Conservation (phyloP, 2,797 vertebrate genomes). For the Danio aesculapii region DNA sequence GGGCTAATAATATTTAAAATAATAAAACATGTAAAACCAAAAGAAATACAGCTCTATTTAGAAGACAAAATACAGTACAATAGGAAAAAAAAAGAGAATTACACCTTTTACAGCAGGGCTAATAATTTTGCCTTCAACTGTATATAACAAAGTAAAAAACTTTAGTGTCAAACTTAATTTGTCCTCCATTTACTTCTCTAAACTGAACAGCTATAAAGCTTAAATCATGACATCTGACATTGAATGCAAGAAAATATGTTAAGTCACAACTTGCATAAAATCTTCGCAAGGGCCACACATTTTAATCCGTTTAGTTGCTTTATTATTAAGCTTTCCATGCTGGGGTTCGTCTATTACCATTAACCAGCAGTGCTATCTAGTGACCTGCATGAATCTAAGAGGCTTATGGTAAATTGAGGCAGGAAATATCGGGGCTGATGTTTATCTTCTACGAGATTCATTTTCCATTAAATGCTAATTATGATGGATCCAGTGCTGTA, state of each 20-base stretch:
- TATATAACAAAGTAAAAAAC: too few relatives aligned
- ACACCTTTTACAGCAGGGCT: too few relatives aligned
- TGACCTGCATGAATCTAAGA: constrained; percentile 46
- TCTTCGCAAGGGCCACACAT: background rate
- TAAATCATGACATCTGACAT: background rate
- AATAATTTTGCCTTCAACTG: too few relatives aligned
- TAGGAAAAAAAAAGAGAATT: too few relatives aligned
- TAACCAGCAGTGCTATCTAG: constrained; percentile 36
- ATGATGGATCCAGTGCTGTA: constrained; percentile 41
- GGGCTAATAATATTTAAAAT: too few relatives aligned
- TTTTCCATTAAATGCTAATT: constrained; percentile 51
- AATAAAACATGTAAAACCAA: too few relatives aligned
- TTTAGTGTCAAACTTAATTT: too few relatives aligned
- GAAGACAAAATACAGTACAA: too few relatives aligned
- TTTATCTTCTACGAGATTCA: constrained; percentile 52
- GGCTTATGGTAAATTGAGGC: constrained; percentile 54
- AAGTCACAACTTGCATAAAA: background rate
- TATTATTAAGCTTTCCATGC: constrained; percentile 15
- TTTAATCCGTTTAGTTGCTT: background rate
- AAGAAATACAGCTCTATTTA: too few relatives aligned
- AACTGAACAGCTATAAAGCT: background rate
- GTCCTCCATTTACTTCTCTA: too few relatives aligned
- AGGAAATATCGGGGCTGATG: constrained; percentile 38
- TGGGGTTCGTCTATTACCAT: constrained; percentile 12
- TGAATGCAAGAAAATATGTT: background rate